These are phyloP conservation scores for Rutilus rutilus DNA, from an alignment of 2,113 vertebrate species.

Conservation along the genomic window DNA sequence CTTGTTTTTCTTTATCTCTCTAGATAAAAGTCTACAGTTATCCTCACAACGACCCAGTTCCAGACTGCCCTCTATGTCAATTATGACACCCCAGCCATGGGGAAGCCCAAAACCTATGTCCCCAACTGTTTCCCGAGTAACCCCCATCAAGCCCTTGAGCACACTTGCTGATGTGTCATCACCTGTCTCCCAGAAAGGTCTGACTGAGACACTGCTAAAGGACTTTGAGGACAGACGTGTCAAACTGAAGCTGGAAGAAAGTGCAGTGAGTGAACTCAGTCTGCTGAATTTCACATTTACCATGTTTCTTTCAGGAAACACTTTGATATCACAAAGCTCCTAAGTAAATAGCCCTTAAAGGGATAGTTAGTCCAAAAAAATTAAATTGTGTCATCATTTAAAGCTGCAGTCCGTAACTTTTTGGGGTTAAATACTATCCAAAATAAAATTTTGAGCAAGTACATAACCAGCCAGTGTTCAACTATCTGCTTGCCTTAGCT, in stretches of 20 bases:
- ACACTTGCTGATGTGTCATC: background rate
- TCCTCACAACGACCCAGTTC: conserved; percentile 18
- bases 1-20: conserved; percentile 3
- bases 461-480: too few species aligned
- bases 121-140: background rate
- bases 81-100: conserved; percentile 69
- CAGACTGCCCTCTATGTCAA: conserved; percentile 58
- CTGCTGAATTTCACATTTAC: background rate
- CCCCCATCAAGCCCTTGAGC: background rate
- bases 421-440: too few species aligned
- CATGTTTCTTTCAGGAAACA: background rate
- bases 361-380: background rate
- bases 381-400: too few species aligned
- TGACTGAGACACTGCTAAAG: conserved; percentile 69
- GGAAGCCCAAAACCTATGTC: conserved; percentile 30
- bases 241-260: conserved; percentile 69
- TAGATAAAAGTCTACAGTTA: conserved; percentile 52
- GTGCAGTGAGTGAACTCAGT: conserved; percentile 62
- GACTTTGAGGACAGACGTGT: conserved; percentile 67
- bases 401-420: too few species aligned
- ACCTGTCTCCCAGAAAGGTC: conserved; percentile 53
- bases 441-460: too few species aligned
- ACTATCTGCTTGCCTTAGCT: too few species aligned
- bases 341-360: background rate
- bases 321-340: background rate